These are phyloP conservation scores for Plusia festucae DNA, from an alignment of 2,888 invertebrate species.

Conservation along the genomic window DNA sequence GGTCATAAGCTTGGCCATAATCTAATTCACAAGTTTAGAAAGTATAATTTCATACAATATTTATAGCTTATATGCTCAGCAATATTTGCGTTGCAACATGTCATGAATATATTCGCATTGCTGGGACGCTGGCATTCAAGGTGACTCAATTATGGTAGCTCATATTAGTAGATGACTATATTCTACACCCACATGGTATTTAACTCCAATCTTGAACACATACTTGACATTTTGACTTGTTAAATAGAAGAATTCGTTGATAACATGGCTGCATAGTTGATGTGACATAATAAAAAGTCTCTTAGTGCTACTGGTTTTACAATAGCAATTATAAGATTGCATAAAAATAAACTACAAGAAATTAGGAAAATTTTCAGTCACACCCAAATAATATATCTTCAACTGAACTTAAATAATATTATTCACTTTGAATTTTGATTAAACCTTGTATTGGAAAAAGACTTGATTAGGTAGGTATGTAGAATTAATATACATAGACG, in stretches of 20 bases:
- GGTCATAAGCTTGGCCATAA: constrained; percentile 3
- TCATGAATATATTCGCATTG: constrained; percentile 49
- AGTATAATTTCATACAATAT: background rate
- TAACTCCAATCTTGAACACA: constrained; percentile 63
- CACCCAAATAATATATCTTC: constrained; percentile 54
- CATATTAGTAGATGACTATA: constrained; percentile 80
- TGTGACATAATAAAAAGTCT: constrained; percentile 12
- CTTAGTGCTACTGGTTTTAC: background rate
- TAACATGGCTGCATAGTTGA: constrained; percentile 28
- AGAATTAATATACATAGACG: background rate
- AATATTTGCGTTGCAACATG: constrained; percentile 64
- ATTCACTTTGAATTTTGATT: constrained; percentile 46
- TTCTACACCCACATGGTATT: constrained; percentile 72
- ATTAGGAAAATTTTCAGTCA: constrained; percentile 51
- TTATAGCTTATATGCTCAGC: constrained; percentile 10
- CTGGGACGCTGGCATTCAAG: constrained; percentile 67
- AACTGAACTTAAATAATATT: constrained; percentile 48
- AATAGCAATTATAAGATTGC: constrained; percentile 7
- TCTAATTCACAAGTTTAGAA: background rate
- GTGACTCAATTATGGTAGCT: constrained; percentile 74
- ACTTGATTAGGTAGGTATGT: constrained; percentile 14
- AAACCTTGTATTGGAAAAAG: constrained; percentile 13
- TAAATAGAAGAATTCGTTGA: constrained; percentile 40
- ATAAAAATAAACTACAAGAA: constrained; percentile 35
- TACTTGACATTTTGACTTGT: constrained; percentile 61